Conservation (phyloP, 1,140 invertebrate species). For the Diplogasteroides magnus region DNA sequence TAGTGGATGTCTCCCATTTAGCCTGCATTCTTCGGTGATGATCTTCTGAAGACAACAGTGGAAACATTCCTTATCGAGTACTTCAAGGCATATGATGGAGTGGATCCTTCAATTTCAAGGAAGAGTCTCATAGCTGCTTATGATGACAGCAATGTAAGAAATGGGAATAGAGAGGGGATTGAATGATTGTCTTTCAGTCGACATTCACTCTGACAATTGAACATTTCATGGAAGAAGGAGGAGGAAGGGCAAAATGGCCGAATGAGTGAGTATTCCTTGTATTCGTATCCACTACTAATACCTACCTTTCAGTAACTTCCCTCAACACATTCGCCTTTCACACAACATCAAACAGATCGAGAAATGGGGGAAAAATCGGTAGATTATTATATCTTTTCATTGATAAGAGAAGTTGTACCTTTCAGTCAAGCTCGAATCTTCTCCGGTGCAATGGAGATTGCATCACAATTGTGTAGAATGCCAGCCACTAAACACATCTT, state of each 20-base stretch:
- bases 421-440: not conserved
- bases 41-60: not conserved
- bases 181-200: not conserved
- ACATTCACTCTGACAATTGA: not conserved
- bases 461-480: not conserved
- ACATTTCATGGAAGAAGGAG: not conserved
- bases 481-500: not conserved
- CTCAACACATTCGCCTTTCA: not conserved
- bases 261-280: not conserved
- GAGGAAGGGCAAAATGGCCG: not conserved
- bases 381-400: not conserved
- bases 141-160: constrained; percentile 1
- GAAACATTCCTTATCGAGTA: constrained; percentile 13
- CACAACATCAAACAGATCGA: not conserved
- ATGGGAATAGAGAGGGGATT: too few species aligned
- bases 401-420: not conserved
- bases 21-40: constrained; percentile 1
- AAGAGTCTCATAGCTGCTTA: constrained; percentile 14
- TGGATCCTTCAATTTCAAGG: not conserved
- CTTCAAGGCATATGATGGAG: constrained; percentile 11
- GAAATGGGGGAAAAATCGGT: not conserved
- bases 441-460: not conserved
- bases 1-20: too few species aligned
- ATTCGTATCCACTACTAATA: too few species aligned
- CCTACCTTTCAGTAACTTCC: not conserved